Percentiles rank a stretch among this genome's conserved stretches.
Evolutionary conservation across 2,797 vertebrate species (phyloP).

Genomic region (Sebastes dallii): DNA sequence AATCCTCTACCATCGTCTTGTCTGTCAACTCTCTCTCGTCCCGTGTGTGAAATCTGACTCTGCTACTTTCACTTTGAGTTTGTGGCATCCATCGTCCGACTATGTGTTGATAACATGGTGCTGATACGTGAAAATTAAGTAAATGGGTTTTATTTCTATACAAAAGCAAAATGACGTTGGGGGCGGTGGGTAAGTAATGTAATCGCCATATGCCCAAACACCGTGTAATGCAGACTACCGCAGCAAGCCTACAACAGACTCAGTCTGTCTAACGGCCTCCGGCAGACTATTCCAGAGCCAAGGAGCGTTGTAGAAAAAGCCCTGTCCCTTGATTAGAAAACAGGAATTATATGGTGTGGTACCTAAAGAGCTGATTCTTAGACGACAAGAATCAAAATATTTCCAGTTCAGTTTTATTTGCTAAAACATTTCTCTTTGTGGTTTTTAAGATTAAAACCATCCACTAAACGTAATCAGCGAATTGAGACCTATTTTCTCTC

Average conservation of each 20-base stretch:
- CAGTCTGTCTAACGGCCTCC: not conserved
- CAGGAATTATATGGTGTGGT: not conserved
- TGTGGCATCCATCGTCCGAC: not conserved
- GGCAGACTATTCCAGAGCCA: not conserved
- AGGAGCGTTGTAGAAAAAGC: not conserved
- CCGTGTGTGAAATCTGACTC: not conserved
- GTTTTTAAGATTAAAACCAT: not conserved
- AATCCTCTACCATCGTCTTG: not conserved
- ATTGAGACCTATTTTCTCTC: conserved; percentile 21
- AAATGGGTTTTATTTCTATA: not conserved
- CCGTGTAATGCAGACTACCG: not conserved
- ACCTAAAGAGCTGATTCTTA: not conserved
- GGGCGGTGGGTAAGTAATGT: not conserved
- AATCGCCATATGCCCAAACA: not conserved
- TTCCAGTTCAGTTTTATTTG: not conserved
- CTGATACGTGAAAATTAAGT: not conserved
- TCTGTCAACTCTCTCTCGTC: not conserved
- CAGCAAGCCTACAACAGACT: not conserved
- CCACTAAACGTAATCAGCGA: conserved; percentile 26
- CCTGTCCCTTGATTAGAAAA: fast-evolving
- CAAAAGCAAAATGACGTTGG: not conserved
- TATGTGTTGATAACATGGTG: not conserved
- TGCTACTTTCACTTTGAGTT: not conserved
- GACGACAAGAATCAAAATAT: not conserved
- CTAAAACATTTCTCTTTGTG: not conserved